Conservation (phyloP, 2,797 vertebrate species). For the Lepidocolaptes lacrymiger region DNA sequence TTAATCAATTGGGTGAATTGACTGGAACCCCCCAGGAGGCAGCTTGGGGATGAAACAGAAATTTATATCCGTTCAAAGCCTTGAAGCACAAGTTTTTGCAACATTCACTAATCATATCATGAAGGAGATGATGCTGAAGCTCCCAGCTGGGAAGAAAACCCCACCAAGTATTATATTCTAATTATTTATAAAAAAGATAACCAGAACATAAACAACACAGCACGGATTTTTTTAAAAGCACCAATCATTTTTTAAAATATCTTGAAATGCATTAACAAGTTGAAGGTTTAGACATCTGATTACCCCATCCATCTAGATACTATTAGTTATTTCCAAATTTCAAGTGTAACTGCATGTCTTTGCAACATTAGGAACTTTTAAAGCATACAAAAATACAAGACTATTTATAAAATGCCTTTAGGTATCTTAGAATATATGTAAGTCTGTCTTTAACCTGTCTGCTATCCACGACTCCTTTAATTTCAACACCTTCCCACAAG, state of each 20-base stretch:
- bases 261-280: background rate
- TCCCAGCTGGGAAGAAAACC: background rate
- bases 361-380: background rate
- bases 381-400: background rate
- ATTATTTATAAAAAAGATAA: background rate
- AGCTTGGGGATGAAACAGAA: background rate
- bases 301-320: background rate
- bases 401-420: background rate
- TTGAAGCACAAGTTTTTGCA: background rate
- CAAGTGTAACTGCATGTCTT: background rate
- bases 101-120: background rate
- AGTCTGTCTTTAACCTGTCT: background rate
- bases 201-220: background rate
- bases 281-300: background rate
- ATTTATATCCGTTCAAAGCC: background rate
- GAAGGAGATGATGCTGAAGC: background rate
- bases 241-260: background rate
- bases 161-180: background rate
- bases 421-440: background rate
- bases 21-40: background rate
- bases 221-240: rapidly evolving
- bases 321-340: background rate
- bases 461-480: background rate
- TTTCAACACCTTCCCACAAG: background rate
- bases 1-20: background rate